A percentile compares a stretch with the other conserved stretches of the same genome.
phyloP scores from a whole-genome alignment of 2,113 vertebrate genomes.

The Rhizomys pruinosus region DNA sequence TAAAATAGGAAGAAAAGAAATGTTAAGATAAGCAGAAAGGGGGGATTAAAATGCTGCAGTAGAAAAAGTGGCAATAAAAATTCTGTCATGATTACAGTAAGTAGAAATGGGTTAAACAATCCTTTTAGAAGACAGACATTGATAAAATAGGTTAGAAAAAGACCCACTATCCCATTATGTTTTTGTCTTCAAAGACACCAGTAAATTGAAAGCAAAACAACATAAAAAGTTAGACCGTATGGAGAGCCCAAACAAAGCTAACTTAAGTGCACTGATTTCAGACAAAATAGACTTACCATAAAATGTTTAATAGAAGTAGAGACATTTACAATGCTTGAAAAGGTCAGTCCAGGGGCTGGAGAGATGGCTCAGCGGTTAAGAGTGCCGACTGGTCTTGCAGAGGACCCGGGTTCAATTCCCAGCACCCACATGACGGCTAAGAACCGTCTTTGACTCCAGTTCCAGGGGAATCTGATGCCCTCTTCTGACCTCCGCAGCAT shows the following conservation, averaged over 20 bases:
- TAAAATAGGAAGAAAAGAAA: not conserved
- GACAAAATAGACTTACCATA: not conserved
- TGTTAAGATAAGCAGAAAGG: constrained; percentile 43
- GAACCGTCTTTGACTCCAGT: no score
- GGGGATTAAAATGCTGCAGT: not conserved
- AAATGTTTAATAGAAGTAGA: not conserved
- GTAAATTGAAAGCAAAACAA: not conserved
- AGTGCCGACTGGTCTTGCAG: no score
- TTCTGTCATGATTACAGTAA: not conserved
- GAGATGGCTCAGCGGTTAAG: no score
- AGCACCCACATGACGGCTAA: no score
- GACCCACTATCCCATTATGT: not conserved
- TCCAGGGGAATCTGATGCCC: no score
- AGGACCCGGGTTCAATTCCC: no score
- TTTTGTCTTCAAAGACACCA: not conserved
- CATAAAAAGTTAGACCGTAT: not conserved
- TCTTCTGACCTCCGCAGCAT: no score
- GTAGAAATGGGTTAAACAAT: not conserved
- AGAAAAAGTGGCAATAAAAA: not conserved
- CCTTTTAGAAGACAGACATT: not conserved
- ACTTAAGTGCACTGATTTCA: not conserved
- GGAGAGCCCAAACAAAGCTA: not conserved
- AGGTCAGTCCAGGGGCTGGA: not conserved
- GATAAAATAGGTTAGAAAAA: not conserved
- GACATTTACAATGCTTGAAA: not conserved